Base-by-base conservation (phyloP, 1,140 invertebrate species). In the Caerostris darwini region DNA sequence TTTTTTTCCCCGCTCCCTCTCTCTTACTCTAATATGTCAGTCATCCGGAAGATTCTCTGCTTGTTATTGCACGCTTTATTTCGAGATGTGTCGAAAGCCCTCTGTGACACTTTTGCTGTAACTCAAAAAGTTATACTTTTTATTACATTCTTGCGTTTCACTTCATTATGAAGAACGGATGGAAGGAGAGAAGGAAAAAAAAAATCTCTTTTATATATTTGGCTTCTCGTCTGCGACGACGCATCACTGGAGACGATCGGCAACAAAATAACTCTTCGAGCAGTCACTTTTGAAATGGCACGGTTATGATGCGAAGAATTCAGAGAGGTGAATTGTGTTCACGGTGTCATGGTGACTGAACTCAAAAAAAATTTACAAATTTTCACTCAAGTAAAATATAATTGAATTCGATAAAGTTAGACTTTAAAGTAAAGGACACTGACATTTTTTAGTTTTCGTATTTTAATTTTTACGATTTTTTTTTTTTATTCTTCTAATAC, bases 41-140 rank as follows among this genome's bases (percentile, higher is more conserved):
- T 91, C 90, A 91, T 58, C 53, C 69, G 56, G 69, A 54, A 59
- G 53, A 81, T 91, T 61, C 57, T 61, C 57, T 59, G 56, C 53
- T 91, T 91, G 69, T 91, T 91, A 82, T 82, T 81, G 77, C 69
- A 59, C 90, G 50, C 71, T 91, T 91, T 91, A 91, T 91, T 91
- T 91, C 90, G 90, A 81, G 90, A 91, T 50, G 90, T 91, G 90
- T 91, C 71, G 90, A 91, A 69, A 91, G 90, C 34, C 64, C 67
- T 91, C 90, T 61, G 10, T 53, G 58, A 64, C 86, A 83, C 82
- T 83, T 83, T 58, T 8, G 85, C 69, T 54, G 88, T 90, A 90
- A 54, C 88, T 90, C 88, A 90, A 71, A 64, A 90, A 69, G 88
- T 90, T 90, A 81, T 81, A 91, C 77, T 91, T 91, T 82, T 91